Percentiles rank a stretch among this genome's conserved stretches.
phyloP scores from a whole-genome alignment of 2,888 invertebrate genomes.

The Xestia xanthographa region DNA sequence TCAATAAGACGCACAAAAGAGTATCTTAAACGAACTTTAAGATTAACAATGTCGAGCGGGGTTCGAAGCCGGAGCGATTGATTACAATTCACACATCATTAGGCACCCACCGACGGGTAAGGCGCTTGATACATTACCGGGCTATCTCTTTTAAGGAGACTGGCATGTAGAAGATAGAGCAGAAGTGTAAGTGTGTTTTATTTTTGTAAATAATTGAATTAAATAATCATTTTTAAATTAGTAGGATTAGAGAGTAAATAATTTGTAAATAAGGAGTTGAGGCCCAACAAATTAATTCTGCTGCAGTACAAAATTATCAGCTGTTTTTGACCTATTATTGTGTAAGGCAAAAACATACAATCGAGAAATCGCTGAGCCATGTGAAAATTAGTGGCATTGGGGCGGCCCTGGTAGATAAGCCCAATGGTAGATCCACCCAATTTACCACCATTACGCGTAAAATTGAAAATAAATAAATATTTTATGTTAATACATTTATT shows the following conservation, averaged over 20 bases:
- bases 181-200: constrained; percentile 34
- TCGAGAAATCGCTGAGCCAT: neutral
- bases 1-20: constrained; percentile 66
- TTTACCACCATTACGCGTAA: neutral
- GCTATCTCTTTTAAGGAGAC: constrained; percentile 70
- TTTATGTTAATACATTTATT: no score
- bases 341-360: neutral
- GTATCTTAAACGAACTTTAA: constrained; percentile 68
- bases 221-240: neutral
- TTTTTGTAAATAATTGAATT: neutral
- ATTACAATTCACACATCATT: constrained; percentile 79
- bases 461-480: neutral
- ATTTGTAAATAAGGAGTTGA: neutral
- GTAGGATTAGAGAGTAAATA: neutral
- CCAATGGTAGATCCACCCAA: neutral
- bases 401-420: neutral
- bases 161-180: constrained; percentile 41
- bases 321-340: neutral
- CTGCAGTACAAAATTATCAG: no score
- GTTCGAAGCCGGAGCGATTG: constrained; percentile 70
- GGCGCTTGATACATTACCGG: constrained; percentile 70
- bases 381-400: neutral
- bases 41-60: constrained; percentile 69
- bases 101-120: constrained; percentile 71
- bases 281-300: neutral